phyloP scores from a whole-genome alignment of 2,797 vertebrate species.

The Pangasius sanitwongsei region DNA sequence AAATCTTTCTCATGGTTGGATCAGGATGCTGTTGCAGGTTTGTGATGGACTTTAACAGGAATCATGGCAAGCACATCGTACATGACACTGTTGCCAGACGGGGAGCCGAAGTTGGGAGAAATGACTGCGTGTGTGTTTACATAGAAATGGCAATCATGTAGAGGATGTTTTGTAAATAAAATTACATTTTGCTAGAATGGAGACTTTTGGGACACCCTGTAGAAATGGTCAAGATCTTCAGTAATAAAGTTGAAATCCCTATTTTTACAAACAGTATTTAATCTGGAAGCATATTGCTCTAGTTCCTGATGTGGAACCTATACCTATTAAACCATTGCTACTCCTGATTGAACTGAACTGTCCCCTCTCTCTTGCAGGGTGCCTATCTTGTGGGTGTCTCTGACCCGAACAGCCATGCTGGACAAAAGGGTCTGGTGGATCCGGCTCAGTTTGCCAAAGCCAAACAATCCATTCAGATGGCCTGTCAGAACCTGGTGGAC shows the following conservation, averaged over 20 bases:
- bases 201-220: too few relatives aligned
- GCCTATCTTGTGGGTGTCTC: conserved; percentile 93
- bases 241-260: not conserved
- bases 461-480: conserved; percentile 98
- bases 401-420: conserved; percentile 92
- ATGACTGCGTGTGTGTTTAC: too few relatives aligned
- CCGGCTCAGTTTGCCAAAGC: conserved; percentile 95
- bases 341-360: not conserved
- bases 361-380: conserved; percentile 72
- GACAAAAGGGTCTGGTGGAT: conserved; percentile 94
- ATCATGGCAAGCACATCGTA: too few relatives aligned
- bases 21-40: too few relatives aligned
- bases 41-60: too few relatives aligned
- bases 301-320: not conserved
- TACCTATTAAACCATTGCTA: not conserved
- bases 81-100: too few relatives aligned
- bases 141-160: too few relatives aligned
- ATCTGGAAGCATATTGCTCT: not conserved
- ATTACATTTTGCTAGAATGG: too few relatives aligned
- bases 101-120: too few relatives aligned
- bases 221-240: not conserved
- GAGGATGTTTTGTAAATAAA: too few relatives aligned
- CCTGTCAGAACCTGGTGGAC: conserved; percentile 95
- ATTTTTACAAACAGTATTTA: not conserved
- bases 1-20: too few relatives aligned